Evolutionary conservation across 2,888 invertebrate species (phyloP), one percentile per base, ranked within the genome.

Genomic region (Galeruca laticollis): DNA sequence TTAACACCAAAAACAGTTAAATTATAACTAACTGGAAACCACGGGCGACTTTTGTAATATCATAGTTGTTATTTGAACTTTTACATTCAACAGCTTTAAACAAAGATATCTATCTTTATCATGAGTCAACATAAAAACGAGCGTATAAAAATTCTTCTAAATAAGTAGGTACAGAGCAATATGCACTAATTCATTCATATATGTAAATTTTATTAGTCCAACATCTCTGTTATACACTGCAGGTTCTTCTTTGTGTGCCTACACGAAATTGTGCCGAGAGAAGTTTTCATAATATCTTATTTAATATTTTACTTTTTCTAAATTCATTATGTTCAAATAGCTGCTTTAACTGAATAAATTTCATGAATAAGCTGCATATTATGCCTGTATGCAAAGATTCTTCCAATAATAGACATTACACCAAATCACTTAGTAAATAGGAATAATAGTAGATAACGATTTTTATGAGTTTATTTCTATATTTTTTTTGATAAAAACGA

Each of bases 21-120:
- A 70, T 73, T 67, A 73, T 71, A 71, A 71, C 68, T 72, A 65
- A 69, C 65, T 68, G 56, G 35, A 49, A 70, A 69, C 73, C 68
- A 75, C 66, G 75, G 68, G 74, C 73, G 73, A 71, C 72, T 70
- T 26, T 76, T 73, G 76, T 76, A 70, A 70, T 73, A 73, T 72
- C 69, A 57, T 73, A 73, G 47, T 47, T 47, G 47, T 47, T 47
- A 47, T 77, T 77, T 76, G 76, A 76, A 78, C 26, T 75, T 79
- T 78, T 73, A 78, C 76, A 79, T 79, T 80, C 76, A 78, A 78
- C 78, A 79, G 77, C 77, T 79, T 72, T 74, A 75, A 75, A 73
- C 71, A 72, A 71, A 75, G 80, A 80, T 80, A 79, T 78, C 74
- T 78, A 80, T 80, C 80, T 80, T 66, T 76, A 76, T 76, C 76